Evolutionary conservation across 2,797 vertebrate species (phyloP), one percentile per base, ranked within the genome.

Genomic region (Luscinia luscinia): DNA sequence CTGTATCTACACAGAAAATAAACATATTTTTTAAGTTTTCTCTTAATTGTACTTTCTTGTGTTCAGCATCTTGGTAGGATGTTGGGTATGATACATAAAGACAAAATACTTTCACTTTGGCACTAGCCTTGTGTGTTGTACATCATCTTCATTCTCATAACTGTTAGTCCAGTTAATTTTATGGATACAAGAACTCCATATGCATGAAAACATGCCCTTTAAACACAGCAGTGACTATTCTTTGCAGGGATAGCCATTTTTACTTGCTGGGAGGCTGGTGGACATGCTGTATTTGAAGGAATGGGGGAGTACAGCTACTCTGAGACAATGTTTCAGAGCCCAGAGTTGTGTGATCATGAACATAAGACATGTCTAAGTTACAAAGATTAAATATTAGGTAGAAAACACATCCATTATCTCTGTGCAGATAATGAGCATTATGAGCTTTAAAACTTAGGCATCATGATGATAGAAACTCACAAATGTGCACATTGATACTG

Each of bases 1-100:
- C 67, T 96, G 91, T 97, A 94, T 52, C 30, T 84, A 30, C 26
- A 8, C 46, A 63, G 24, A 64, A 64, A 95, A 96, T 96, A 97
- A 97, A 96, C 9, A 6, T 12, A 1, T 76, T 23, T 79, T 87
- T 74, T 46, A 87, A 93, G 52, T 73, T 82, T 85, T 90, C 55
- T 82, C 30, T 40, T 67, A 54, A 38, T 46, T 79, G 51, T 88
- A n/a, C 34, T 87, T 89, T 92, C 5, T 74, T 88, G n/a, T 68
- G 19, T 86, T 73, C 73, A 88, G 4, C 64, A 27, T 81, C 46
- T 90, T 3, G 0, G 70, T 66, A 58, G 32, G 10, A 12, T 4
- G 1, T 66, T 85, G 1, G 1, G 1, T 70, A 9, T 27, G 79
- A 27, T 2, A 55, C 0, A 0, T 61, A n/a, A 68, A 72, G 45